These are phyloP conservation scores for Eulemur mongoz DNA, from an alignment of 2,797 vertebrate species.

Conservation along the genomic window DNA sequence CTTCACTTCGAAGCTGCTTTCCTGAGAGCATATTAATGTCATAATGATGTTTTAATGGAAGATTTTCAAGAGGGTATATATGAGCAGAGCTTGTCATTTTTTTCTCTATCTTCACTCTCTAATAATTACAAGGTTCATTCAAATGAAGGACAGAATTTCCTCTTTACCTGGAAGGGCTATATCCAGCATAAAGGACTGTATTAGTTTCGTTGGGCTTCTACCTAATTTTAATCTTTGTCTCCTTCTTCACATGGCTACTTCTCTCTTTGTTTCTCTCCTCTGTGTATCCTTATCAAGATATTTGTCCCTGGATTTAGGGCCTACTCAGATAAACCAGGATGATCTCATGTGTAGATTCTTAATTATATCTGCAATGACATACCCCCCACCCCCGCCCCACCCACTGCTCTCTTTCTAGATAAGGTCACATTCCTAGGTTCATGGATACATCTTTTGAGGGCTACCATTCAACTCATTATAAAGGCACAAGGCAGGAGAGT, in stretches of 20 bases:
- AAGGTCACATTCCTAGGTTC: background rate
- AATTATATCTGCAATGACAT: background rate
- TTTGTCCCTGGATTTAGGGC: background rate
- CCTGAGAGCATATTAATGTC: background rate
- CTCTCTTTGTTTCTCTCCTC: background rate
- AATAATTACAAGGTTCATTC: background rate
- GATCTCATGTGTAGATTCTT: background rate
- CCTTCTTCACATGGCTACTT: background rate
- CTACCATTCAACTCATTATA: background rate
- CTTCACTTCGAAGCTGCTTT: background rate
- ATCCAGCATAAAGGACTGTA: background rate
- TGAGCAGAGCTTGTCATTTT: background rate
- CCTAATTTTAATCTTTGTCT: background rate
- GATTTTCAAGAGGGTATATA: background rate
- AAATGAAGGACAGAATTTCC: background rate
- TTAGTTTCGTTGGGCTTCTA: background rate
- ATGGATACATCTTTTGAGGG: background rate
- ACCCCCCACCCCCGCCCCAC: too few relatives aligned
- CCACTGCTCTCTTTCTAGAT: background rate
- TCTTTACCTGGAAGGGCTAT: background rate
- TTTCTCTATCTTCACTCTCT: background rate
- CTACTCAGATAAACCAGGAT: background rate
- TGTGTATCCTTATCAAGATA: background rate
- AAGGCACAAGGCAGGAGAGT: background rate
- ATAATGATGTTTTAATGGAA: background rate